Base-by-base conservation (phyloP, 2,797 vertebrate genomes). In the Xenops minutus region DNA sequence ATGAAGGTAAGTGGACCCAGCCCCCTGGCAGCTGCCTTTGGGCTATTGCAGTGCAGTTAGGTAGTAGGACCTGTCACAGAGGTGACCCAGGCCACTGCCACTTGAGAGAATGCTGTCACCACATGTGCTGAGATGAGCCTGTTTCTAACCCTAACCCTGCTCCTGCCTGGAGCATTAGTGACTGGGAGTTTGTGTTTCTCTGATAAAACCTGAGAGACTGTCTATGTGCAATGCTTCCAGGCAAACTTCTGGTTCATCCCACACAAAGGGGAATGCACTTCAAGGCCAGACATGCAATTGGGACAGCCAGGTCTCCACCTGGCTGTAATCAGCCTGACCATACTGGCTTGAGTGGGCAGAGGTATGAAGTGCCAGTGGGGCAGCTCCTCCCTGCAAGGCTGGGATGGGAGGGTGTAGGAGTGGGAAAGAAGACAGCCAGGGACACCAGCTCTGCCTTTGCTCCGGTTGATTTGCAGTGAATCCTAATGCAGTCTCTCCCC, bases 1-100 rank as follows among this genome's bases (percentile, higher is more conserved):
- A 99, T 78, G 96, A 99, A 74, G 99, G 99, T 99, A 96, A 99
- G 98, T 96, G 46, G 54, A 37, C 20, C 10, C 46, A 75, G 39
- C 54, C 29, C n/a, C 37, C 75, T 75, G 43, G 39, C 39, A 61
- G 49, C 44, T 2, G 6, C n/a, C 51, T 48, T 26, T 55, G 46
- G 34, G 36, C 59, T 78, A 3, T 19, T 69, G 44, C 0, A 5
- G 27, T 12, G 5, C 10, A 73, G 29, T 76, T 80, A 37, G 21
- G 43, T 12, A 67, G 72, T 30, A 51, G 54, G 58, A 67, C 36
- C 68, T 83, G 36, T 44, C 52, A 43, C 1, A 1, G 29, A 74
- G 52, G 10, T 64, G 48, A 30, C 27, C 87, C 8, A 1, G 61
- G 48, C 34, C 16, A 12, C 18, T 17, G 58, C 24, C 17, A 44